phyloP scores from a whole-genome alignment of 2,113 vertebrate species.

The Platanista minor region DNA sequence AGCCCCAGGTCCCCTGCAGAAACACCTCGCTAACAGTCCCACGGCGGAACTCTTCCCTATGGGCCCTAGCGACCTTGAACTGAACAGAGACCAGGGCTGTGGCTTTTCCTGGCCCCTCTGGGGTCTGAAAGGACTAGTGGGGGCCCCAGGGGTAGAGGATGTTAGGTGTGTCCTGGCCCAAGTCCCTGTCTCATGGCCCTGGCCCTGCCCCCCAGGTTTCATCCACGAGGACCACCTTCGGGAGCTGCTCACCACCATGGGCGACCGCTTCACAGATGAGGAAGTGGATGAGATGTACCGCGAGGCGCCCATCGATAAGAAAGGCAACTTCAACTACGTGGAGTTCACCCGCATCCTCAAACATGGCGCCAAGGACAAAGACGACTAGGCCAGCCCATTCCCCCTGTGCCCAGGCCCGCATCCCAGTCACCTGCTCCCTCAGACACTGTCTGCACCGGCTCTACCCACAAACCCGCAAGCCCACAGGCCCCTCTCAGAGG shows the following conservation, averaged over 20 bases:
- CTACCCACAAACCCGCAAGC: not conserved
- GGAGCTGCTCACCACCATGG: constrained; percentile 99
- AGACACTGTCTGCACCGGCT: not conserved
- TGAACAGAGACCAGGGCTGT: not conserved
- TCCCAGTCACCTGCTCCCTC: not conserved
- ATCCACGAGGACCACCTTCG: constrained; percentile 97
- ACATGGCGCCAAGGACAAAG: constrained; percentile 93
- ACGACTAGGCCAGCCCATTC: constrained; percentile 69
- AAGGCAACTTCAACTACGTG: constrained; percentile 98
- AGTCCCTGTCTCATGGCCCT: not conserved
- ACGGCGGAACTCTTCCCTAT: not conserved
- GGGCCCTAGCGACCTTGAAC: not conserved
- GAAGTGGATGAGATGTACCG: constrained; percentile 99
- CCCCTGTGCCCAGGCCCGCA: not conserved
- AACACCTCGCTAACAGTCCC: not conserved
- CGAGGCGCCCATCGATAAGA: constrained; percentile 97
- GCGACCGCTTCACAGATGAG: constrained; percentile 96
- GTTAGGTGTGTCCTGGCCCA: not conserved
- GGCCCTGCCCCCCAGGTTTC: constrained; percentile 77
- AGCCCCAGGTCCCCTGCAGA: not conserved
- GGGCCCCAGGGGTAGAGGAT: not conserved
- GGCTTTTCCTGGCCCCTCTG: not conserved
- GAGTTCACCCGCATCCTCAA: constrained; percentile 99
- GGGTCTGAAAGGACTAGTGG: not conserved
- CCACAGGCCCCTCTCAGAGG: not conserved